A percentile compares a stretch with the other conserved stretches of the same genome.
phyloP scores from a whole-genome alignment of 2,113 vertebrate species.

The Archocentrus centrarchus region DNA sequence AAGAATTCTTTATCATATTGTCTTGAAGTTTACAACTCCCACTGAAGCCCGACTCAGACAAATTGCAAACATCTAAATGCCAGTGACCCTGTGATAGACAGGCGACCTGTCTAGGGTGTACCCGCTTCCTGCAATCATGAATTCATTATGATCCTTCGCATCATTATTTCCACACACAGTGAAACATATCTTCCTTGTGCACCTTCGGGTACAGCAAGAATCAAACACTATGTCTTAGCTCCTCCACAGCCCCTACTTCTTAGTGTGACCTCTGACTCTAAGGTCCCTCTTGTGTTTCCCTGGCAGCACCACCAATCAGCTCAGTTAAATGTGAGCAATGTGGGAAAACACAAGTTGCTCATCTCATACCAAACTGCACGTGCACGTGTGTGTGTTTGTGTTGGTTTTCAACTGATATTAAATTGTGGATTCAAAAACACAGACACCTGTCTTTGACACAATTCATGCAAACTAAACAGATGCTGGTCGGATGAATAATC shows the following conservation, averaged over 20 bases:
- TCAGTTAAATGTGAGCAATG: constrained; percentile 61
- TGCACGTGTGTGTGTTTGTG: neutral
- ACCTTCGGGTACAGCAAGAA: neutral
- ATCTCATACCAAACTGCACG: neutral
- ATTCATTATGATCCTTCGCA: neutral
- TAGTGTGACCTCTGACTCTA: constrained; percentile 44
- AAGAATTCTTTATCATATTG: neutral
- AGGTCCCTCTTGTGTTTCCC: constrained; percentile 42
- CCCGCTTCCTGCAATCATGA: neutral
- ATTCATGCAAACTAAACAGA: neutral
- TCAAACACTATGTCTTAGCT: neutral
- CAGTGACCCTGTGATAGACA: neutral
- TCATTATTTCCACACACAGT: neutral
- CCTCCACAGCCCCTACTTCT: constrained; percentile 8
- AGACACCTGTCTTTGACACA: constrained; percentile 7
- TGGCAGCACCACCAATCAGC: constrained; percentile 53
- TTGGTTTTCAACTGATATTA: neutral
- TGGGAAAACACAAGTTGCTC: constrained; percentile 23
- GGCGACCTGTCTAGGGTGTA: neutral
- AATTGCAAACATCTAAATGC: neutral
- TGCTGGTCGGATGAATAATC: constrained; percentile 22
- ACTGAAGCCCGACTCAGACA: neutral
- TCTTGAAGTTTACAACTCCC: neutral
- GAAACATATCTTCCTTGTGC: neutral
- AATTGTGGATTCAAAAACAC: neutral